Conservation (phyloP, 2,888 invertebrate genomes). For the Ennomos erosarius region DNA sequence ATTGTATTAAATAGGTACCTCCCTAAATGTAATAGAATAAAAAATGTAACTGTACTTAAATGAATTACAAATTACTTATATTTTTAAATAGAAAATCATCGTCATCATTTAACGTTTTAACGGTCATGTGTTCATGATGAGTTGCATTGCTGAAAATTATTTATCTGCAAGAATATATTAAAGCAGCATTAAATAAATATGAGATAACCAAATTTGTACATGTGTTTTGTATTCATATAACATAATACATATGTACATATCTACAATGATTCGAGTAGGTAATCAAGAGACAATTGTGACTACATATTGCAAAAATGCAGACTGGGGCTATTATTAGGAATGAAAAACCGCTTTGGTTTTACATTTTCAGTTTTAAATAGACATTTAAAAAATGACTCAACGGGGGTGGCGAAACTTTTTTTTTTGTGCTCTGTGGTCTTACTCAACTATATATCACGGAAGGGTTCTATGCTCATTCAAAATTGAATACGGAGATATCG, state of each 20-base stretch:
- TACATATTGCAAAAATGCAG: slow-evolving; percentile 28
- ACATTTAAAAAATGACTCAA: too few species aligned
- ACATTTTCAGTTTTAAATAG: slow-evolving; percentile 4
- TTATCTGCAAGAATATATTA: slow-evolving; percentile 40
- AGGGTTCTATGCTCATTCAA: too few species aligned
- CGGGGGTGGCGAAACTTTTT: too few species aligned
- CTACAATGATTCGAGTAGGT: slow-evolving; percentile 32
- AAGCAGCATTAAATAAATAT: slow-evolving; percentile 44
- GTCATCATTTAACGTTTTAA: too few species aligned
- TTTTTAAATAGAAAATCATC: too few species aligned
- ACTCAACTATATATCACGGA: too few species aligned
- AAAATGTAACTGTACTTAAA: too few species aligned
- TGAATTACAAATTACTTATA: too few species aligned
- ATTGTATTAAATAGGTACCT: too few species aligned
- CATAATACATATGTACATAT: slow-evolving; percentile 21
- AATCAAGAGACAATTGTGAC: slow-evolving; percentile 31
- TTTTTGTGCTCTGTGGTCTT: too few species aligned
- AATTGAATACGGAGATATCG: too few species aligned
- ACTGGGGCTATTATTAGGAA: neutral
- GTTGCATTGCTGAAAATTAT: slow-evolving; percentile 46
- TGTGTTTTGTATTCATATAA: slow-evolving; percentile 46
- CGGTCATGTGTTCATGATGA: slow-evolving; percentile 1
- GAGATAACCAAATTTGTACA: slow-evolving; percentile 53
- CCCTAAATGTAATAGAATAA: too few species aligned
- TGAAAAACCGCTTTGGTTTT: neutral